Evolutionary conservation across 1,140 invertebrate species (phyloP), one percentile per base, ranked within the genome.

Genomic region (Drosophila teissieri): DNA sequence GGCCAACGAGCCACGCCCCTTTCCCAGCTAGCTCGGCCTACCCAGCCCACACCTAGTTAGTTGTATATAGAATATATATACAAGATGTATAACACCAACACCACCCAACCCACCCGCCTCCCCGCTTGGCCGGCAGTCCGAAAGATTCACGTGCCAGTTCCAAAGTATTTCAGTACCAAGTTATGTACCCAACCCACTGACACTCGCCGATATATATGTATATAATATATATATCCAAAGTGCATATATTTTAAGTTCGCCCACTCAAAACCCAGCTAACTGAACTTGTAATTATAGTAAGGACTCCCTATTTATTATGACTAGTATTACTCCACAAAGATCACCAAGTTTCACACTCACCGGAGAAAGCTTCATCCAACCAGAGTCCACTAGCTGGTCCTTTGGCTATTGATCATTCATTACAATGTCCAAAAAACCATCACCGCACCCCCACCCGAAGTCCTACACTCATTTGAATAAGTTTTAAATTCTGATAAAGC

Each of bases 221-320:
- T 40, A 19, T 27, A n/a, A 63, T 39, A 31, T 31, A 31, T 31
- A 31, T 31, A 31, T 31, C 17, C 14, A 3, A 24, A 53, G 40
- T 52, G 44, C 34, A 24, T 39, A 51, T 14, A 27, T 36, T 27
- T 24, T 24, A 44, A 36, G 61, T 40, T 60, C 37, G 5, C 17
- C 60, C 60, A 60, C 61, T 74, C 40, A 52, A 15, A 19, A 34
- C 14, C 27, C 24, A n/a, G 0, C 40, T 2, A 42, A 52, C 45
- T n/a, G 61, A 67, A 67, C 61, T 67, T 67, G 61, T 67, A 67
- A 67, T 67, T 67, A 67, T 65, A 65, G 44, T 48, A 67, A 65
- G 42, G 11, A 5, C 8, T 15, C 27, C 37, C 60, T 67, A 67
- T 67, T 67, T 75, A 75, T 75, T 75, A 52, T 46, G 60, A 40